These are phyloP conservation scores for Sesia bembeciformis DNA, from an alignment of 2,888 invertebrate genomes.

Conservation along the genomic window DNA sequence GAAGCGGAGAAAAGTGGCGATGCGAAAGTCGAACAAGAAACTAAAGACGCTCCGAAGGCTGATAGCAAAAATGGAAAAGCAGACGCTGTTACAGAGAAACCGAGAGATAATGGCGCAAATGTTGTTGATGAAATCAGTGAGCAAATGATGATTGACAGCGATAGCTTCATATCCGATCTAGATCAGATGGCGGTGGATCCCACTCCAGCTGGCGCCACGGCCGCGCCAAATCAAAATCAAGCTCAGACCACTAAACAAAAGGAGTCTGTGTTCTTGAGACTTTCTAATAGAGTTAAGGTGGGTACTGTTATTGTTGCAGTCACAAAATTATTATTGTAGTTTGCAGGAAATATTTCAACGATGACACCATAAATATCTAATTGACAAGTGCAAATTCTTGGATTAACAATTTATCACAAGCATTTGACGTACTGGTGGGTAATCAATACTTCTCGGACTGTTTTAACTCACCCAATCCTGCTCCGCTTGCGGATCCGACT, in stretches of 20 bases:
- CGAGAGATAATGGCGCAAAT: slow-evolving; percentile 32
- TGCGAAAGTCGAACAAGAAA: slow-evolving; percentile 26
- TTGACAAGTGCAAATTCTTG: too few species aligned
- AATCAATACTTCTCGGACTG: too few species aligned
- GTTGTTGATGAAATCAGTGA: slow-evolving; percentile 40
- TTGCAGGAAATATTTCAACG: too few species aligned
- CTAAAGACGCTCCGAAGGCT: slow-evolving; percentile 32
- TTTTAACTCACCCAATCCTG: too few species aligned
- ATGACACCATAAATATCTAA: too few species aligned
- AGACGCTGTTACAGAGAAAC: slow-evolving; percentile 35
- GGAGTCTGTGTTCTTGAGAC: slow-evolving; percentile 95
- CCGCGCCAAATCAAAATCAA: slow-evolving; percentile 40
- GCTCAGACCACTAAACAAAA: slow-evolving; percentile 76
- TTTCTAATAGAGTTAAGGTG: slow-evolving; percentile 96
- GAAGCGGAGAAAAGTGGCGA: slow-evolving; percentile 34
- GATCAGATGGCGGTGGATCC: slow-evolving; percentile 68
- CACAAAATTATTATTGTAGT: too few species aligned
- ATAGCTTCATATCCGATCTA: slow-evolving; percentile 69
- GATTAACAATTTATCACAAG: too few species aligned
- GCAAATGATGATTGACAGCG: slow-evolving; percentile 55
- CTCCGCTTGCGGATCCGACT: too few species aligned
- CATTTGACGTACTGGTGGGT: too few species aligned
- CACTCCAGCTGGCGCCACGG: slow-evolving; percentile 42
- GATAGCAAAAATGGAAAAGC: slow-evolving; percentile 42
- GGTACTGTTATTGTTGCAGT: slow-evolving; percentile 20